Conservation (phyloP, 2,888 invertebrate genomes). For the Abscondita cerata region DNA sequence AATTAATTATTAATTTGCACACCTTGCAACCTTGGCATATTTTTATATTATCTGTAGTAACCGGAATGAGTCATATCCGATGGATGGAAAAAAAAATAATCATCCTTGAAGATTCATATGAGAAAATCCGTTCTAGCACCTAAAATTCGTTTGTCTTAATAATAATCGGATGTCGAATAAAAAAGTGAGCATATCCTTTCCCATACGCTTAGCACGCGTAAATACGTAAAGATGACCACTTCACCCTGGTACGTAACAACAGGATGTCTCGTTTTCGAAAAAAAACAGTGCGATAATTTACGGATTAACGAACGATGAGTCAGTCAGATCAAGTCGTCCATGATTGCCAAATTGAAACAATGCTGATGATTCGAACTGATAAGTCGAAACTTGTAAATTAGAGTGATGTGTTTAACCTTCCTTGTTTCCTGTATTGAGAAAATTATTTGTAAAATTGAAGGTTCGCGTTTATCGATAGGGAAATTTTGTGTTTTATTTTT, state of each 20-base stretch:
- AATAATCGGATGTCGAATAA: conserved; percentile 24
- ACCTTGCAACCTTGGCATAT: background rate
- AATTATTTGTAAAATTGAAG: conserved; percentile 33
- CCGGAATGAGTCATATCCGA: conserved; percentile 29
- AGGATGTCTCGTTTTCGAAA: conserved; percentile 28
- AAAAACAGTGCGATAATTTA: conserved; percentile 25
- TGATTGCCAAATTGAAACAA: conserved; percentile 37
- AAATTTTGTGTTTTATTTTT: conserved; percentile 16
- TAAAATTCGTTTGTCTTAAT: conserved; percentile 1
- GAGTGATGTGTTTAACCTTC: conserved; percentile 34
- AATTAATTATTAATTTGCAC: conserved; percentile 1
- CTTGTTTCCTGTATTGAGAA: conserved; percentile 34
- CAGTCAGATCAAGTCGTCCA: conserved; percentile 34
- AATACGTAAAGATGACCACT: background rate
- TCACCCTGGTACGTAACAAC: conserved; percentile 5
- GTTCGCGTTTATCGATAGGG: conserved; percentile 27
- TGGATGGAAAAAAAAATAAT: conserved; percentile 16
- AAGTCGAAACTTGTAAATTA: conserved; percentile 35
- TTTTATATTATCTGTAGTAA: conserved; percentile 7
- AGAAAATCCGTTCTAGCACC: conserved; percentile 18
- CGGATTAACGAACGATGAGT: conserved; percentile 22
- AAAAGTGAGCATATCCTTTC: conserved; percentile 32
- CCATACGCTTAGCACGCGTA: conserved; percentile 7
- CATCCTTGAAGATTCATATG: conserved; percentile 21
- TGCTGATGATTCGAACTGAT: conserved; percentile 30